Base-by-base conservation (phyloP, 2,113 vertebrate genomes). In the Notiomystis cincta region DNA sequence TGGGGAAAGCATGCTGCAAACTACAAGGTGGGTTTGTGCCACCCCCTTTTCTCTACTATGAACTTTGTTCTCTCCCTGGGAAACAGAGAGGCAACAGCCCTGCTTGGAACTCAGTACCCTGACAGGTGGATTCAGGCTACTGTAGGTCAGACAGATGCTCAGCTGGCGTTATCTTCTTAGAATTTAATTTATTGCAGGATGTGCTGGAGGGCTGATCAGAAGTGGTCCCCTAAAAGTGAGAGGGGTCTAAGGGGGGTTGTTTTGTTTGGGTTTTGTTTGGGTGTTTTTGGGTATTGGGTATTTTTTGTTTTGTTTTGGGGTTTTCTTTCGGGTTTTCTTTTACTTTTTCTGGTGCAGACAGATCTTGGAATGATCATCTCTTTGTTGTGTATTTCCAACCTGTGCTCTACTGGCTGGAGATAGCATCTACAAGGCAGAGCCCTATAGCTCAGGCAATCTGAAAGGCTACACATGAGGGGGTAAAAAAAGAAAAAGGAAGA, bases 241-340 rank as follows among this genome's bases (percentile, higher is more conserved):
- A 3, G 13, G 8, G 6, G 1, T 8, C 24, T 58, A 31, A 45
- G 10, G 22, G 17, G 5, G 0, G 4, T 50, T 66, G 21, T 35
- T 54, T 58, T 28, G 8, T 71, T 83, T 58, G 12, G 2, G 9
- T 75, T 61, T 27, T 21, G 4, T n/a, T 47, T 64, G 50, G 28
- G 13, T 44, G 4, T 5, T 27, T 35, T 25, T 8, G 20, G 10
- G 10, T 76, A 21, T 25, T 35, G 15, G 20, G 5, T 15, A 14
- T 60, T 53, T 44, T 37, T 37, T 37, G 6, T 25, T 64, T 79
- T 35, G 2, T 27, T 9, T 67, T 45, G 20, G 10, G 31, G 2
- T 13, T 33, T 21, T 27, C 19, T 28, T 7, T 21, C 17, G 19
- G 16, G 30, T 5, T 3, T n/a, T 23, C 10, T 13, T 33, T 56